Evolutionary conservation across 2,797 vertebrate species (phyloP).

Genomic region (Dicrostonyx torquatus): DNA sequence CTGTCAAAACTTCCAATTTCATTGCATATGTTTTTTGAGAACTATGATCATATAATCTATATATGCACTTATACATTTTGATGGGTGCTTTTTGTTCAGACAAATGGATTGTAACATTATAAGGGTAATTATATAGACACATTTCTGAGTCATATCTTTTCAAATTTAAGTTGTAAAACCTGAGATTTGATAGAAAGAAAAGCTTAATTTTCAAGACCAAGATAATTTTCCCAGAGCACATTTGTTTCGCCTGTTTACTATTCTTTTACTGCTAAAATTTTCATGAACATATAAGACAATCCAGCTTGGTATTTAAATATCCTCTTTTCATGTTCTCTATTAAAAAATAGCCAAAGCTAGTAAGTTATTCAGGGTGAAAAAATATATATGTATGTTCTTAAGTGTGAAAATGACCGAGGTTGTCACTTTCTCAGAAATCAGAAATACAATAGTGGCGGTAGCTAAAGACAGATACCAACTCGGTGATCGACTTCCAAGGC

Average conservation of each 20-base stretch:
- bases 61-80: neutral
- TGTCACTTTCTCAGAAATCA: conserved; percentile 56
- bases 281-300: conserved; percentile 59
- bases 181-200: conserved; percentile 11
- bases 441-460: neutral
- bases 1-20: neutral
- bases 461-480: conserved; percentile 46
- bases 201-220: conserved; percentile 58
- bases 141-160: conserved; percentile 1
- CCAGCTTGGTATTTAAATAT: conserved; percentile 1
- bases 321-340: conserved; percentile 21
- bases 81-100: conserved; percentile 24
- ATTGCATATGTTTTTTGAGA: neutral
- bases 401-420: conserved; percentile 15
- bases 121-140: neutral
- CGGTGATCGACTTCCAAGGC: neutral
- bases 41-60: neutral
- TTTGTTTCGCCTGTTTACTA: conserved; percentile 46
- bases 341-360: neutral
- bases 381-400: conserved; percentile 21
- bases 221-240: conserved; percentile 58
- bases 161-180: conserved; percentile 7
- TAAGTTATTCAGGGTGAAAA: conserved; percentile 48
- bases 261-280: conserved; percentile 41
- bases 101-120: neutral